phyloP scores from a whole-genome alignment of 2,888 invertebrate genomes.

The Operophtera brumata region DNA sequence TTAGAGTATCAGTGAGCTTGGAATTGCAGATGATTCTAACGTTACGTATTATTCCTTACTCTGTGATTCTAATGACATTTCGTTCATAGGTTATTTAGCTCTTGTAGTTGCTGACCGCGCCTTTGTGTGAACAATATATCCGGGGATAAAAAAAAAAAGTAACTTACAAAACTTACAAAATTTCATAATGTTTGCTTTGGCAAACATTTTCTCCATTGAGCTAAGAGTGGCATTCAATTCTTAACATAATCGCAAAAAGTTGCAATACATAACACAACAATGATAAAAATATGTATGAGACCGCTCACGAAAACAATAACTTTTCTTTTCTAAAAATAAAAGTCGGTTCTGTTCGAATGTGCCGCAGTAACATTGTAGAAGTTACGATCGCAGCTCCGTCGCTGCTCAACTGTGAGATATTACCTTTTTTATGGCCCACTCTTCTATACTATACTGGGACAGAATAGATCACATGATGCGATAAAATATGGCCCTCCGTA shows the following conservation, averaged over 20 bases:
- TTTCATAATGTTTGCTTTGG: no score
- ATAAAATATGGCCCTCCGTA: conserved; percentile 78
- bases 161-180: no score
- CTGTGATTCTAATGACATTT: no score
- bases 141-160: no score
- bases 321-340: conserved; percentile 65
- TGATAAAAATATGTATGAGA: conserved; percentile 14
- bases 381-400: conserved; percentile 76
- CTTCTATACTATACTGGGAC: conserved; percentile 76
- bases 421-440: conserved; percentile 80
- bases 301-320: conserved; percentile 51
- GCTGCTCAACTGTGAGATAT: conserved; percentile 80
- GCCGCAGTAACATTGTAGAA: conserved; percentile 76
- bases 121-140: no score
- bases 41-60: no score
- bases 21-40: no score
- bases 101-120: no score
- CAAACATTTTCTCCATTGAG: no score
- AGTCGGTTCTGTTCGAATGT: conserved; percentile 62
- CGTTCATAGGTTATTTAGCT: no score
- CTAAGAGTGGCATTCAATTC: no score
- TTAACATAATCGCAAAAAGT: not conserved
- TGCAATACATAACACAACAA: not conserved
- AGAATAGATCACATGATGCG: conserved; percentile 80
- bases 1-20: no score